Evolutionary conservation across 1,140 invertebrate species (phyloP).

Genomic region (Tetranychus urticae): DNA sequence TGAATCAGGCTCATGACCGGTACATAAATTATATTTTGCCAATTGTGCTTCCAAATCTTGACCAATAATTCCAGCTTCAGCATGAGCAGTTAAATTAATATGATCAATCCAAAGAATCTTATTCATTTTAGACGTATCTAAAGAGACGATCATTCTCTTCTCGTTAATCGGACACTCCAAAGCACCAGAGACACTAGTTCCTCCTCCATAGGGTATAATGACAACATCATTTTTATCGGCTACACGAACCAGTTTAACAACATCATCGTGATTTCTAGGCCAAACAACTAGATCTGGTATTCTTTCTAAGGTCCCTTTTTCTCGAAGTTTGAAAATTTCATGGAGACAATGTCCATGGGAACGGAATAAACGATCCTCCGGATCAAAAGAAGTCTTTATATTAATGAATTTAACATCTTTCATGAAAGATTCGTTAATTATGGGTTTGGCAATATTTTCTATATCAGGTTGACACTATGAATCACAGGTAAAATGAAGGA

Average conservation of each 20-base stretch:
- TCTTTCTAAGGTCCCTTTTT: conserved; percentile 37
- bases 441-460: conserved; percentile 20
- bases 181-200: conserved; percentile 80
- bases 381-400: conserved; percentile 47
- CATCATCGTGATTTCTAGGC: conserved; percentile 60
- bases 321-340: conserved; percentile 57
- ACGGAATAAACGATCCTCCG: conserved; percentile 57
- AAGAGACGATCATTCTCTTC: conserved; percentile 50
- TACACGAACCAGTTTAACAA: conserved; percentile 49
- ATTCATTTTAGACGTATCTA: conserved; percentile 92
- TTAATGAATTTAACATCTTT: conserved; percentile 31
- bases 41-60: conserved; percentile 54
- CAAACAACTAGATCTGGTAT: conserved; percentile 84
- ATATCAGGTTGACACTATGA: conserved; percentile 20
- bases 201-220: conserved; percentile 84
- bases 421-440: conserved; percentile 30
- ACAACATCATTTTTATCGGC: conserved; percentile 51
- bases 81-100: conserved; percentile 57
- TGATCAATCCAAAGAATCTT: conserved; percentile 78
- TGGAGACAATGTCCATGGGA: conserved; percentile 86
- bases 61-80: conserved; percentile 75
- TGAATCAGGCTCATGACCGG: conserved; percentile 88
- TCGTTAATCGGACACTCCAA: conserved; percentile 61
- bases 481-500: not conserved
- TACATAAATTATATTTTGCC: conserved; percentile 37